Conservation (phyloP, 2,797 vertebrate species). For the Platyrinchus mystaceus region DNA sequence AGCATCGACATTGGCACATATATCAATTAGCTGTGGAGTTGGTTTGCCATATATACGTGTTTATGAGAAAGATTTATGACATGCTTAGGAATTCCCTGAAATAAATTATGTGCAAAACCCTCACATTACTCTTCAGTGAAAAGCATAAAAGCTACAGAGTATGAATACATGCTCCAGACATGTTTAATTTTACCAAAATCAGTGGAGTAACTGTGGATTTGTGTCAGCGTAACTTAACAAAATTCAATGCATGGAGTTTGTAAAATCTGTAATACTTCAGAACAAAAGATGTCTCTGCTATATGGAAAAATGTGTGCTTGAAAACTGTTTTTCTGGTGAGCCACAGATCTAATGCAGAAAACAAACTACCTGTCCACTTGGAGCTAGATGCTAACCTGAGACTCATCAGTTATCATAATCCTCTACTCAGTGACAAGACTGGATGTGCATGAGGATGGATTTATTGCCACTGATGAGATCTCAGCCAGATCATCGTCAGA, state of each 20-base stretch:
- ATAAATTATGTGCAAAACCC: neutral
- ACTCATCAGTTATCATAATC: conserved; percentile 5
- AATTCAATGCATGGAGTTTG: neutral
- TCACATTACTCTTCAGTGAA: neutral
- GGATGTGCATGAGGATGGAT: neutral
- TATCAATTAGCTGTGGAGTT: neutral
- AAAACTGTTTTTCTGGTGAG: neutral
- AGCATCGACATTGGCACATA: neutral
- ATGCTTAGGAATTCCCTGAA: conserved; percentile 13
- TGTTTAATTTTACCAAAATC: conserved; percentile 2
- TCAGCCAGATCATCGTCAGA: neutral
- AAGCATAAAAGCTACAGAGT: neutral
- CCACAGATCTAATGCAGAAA: neutral
- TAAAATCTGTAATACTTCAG: neutral
- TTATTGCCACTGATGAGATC: conserved; percentile 4
- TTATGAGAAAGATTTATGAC: conserved; percentile 11
- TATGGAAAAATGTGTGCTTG: neutral
- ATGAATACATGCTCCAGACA: neutral
- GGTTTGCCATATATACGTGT: accelerated
- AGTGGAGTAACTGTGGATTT: neutral
- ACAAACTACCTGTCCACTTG: neutral
- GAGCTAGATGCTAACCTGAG: neutral
- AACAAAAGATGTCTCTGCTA: neutral
- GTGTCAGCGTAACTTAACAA: neutral
- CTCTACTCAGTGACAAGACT: neutral